Base-by-base conservation (phyloP, 2,888 invertebrate genomes). In the Micropterix aruncella region DNA sequence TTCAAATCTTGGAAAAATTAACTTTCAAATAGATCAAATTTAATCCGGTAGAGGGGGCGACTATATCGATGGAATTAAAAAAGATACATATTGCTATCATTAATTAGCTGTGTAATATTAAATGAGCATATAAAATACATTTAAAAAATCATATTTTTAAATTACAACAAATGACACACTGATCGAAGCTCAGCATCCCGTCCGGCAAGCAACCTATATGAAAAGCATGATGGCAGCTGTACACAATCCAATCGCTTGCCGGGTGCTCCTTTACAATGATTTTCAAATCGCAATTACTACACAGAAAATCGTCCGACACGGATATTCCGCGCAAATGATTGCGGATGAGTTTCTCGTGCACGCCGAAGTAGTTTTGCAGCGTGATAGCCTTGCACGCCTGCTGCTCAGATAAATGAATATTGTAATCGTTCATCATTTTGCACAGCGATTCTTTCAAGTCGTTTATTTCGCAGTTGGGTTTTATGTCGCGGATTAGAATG, bases 341-440 rank as follows among this genome's bases (percentile, higher is more conserved):
- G 17, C 74, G 66, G 1, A 92, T 83, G 38, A 91, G 65, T 58
- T 85, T 85, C 53, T 88, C 80, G 57, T 93, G 85, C 40, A 92
- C 66, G 57, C 86, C 83, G 55, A 90, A 92, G 61, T 92, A 92
- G 66, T 95, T 94, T 2, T 81, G 78, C 1, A 90, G 77, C n/a
- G 95, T 76, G 48, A 95, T 91, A 57, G 87, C 82, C 56, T 89
- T 85, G 61, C 90, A 92, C 1, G 90, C 90, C 61, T 91, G 87
- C 61, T 92, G 85, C 16, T 93, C 81, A 1, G 91, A 87, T 18
- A 91, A 81, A 77, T 95, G 94, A 47, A 95, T 72, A 57, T 89
- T 90, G 62, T 92, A 96, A 61, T 97, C 97, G 55, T 88, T 85
- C 66, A 97, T 77, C 80, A 97, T 92, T 68, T 93, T 94, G 1